phyloP scores from a whole-genome alignment of 2,888 invertebrate genomes.

The Drosophila silvestris region DNA sequence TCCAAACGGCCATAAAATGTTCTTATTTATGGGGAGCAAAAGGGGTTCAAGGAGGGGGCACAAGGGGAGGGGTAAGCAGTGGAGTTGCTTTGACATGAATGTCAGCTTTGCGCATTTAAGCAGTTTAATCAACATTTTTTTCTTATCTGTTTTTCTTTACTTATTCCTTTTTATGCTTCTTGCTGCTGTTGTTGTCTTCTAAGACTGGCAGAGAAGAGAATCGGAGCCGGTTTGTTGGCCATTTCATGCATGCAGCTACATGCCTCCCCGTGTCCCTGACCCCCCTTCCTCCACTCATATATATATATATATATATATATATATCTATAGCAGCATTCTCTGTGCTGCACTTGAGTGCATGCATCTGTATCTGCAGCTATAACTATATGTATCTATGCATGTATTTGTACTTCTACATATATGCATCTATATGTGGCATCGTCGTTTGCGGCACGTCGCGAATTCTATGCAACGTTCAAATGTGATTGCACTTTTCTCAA shows the following conservation, averaged over 20 bases:
- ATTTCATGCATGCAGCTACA: conserved; percentile 60
- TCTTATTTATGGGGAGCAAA: conserved; percentile 65
- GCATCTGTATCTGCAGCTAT: conserved; percentile 50
- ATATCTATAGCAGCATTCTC: conserved; percentile 41
- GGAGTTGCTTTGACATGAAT: conserved; percentile 81
- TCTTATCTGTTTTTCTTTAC: conserved; percentile 15
- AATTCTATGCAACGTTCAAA: conserved; percentile 72
- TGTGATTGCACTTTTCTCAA: conserved; percentile 73
- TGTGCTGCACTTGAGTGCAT: conserved; percentile 66
- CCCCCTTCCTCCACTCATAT: neutral
- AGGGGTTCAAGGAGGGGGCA: neutral
- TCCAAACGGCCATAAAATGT: conserved; percentile 78
- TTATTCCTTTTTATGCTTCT: conserved; percentile 48
- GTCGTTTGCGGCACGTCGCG: conserved; percentile 51
- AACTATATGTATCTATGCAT: conserved; percentile 16
- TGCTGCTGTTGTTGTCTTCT: conserved; percentile 53
- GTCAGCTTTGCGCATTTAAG: conserved; percentile 82
- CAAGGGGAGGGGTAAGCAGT: conserved; percentile 7
- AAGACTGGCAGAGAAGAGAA: conserved; percentile 55
- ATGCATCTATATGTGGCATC: conserved; percentile 11
- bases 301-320: neutral
- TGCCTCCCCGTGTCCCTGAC: neutral
- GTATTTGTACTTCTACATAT: conserved; percentile 8
- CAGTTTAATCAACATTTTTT: conserved; percentile 77
- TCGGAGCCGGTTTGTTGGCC: conserved; percentile 69